Conservation (phyloP, 2,888 invertebrate species). For the Tiliacea citrago region DNA sequence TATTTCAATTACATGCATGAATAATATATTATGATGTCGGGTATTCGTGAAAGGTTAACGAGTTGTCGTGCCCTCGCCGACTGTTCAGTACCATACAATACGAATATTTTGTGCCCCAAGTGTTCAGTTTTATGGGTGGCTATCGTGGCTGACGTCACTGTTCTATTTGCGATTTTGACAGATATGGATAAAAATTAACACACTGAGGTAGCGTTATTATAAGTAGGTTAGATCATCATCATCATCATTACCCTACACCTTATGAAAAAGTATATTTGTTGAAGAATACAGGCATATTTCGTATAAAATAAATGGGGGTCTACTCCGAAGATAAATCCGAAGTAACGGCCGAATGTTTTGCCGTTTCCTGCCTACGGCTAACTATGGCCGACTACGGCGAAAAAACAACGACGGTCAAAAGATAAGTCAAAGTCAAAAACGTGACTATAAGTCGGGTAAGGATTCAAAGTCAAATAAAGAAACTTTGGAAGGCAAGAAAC, state of each 20-base stretch:
- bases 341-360: too few species aligned
- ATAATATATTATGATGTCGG: conserved; percentile 78
- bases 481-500: too few species aligned
- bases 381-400: too few species aligned
- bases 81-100: conserved; percentile 36
- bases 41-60: conserved; percentile 87
- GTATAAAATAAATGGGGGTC: background rate
- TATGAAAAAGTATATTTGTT: too few species aligned
- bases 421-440: too few species aligned
- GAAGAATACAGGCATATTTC: background rate
- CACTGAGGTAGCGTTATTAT: background rate
- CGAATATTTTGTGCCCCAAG: conserved; percentile 26
- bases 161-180: conserved; percentile 7
- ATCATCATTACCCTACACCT: too few species aligned
- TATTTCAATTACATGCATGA: conserved; percentile 77
- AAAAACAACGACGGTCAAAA: too few species aligned
- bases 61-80: conserved; percentile 74
- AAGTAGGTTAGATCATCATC: too few species aligned
- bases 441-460: too few species aligned
- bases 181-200: background rate
- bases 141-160: background rate
- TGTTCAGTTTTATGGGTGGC: conserved; percentile 3
- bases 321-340: too few species aligned
- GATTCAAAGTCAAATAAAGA: too few species aligned
- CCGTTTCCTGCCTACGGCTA: too few species aligned